Evolutionary conservation across 1,140 invertebrate genomes (phyloP).

Genomic region (Arctopsyche grandis): DNA sequence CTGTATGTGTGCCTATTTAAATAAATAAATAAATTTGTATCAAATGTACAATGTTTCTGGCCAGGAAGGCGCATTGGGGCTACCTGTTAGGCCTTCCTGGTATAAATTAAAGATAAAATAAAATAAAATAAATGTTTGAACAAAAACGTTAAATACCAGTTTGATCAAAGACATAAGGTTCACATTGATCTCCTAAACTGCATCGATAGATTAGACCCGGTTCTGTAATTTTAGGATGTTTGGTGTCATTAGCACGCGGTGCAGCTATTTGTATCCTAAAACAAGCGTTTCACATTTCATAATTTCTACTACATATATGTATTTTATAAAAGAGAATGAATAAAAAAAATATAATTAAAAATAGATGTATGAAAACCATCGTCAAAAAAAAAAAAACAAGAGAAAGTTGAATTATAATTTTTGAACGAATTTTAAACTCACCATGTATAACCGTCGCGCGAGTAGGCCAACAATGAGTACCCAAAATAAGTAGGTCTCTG

Average conservation of each 20-base stretch:
- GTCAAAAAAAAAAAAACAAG: not conserved
- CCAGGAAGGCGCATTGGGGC: too few species aligned
- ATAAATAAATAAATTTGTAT: too few species aligned
- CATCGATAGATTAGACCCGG: conserved; percentile 57
- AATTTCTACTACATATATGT: too few species aligned
- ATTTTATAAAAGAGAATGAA: too few species aligned
- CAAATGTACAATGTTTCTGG: too few species aligned
- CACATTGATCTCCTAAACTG: conserved; percentile 32
- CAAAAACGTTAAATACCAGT: conserved; percentile 9
- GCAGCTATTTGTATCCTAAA: conserved; percentile 56
- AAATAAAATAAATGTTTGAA: not conserved
- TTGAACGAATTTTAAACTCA: conserved; percentile 44
- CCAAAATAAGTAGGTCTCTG: conserved; percentile 20
- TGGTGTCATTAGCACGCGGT: conserved; percentile 56
- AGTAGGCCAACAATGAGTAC: conserved; percentile 35
- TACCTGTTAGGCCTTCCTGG: too few species aligned
- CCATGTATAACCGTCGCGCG: conserved; percentile 39
- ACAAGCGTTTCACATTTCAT: too few species aligned
- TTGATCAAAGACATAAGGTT: conserved; percentile 19
- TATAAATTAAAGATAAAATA: too few species aligned
- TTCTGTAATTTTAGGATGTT: conserved; percentile 43
- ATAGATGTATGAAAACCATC: not conserved
- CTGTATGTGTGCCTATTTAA: too few species aligned
- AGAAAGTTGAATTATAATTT: not conserved
- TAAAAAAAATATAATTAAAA: conserved; percentile 50